phyloP scores from a whole-genome alignment of 2,113 vertebrate genomes.

The Mesocricetus auratus region DNA sequence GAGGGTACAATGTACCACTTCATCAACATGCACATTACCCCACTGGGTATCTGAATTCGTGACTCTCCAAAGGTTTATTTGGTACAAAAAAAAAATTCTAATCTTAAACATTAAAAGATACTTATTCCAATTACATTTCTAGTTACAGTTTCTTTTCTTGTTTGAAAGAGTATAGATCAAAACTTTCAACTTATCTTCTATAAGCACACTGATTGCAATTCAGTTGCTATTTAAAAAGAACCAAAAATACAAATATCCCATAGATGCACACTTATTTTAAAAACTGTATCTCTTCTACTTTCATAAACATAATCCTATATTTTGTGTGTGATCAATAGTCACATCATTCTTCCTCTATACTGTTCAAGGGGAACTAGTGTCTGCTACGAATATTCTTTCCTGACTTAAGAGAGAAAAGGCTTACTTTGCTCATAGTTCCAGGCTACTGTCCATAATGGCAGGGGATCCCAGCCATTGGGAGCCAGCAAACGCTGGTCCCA shows the following conservation, averaged over 20 bases:
- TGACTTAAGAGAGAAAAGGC: too few species aligned
- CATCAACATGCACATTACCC: background rate
- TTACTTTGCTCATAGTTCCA: too few species aligned
- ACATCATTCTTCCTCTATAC: background rate
- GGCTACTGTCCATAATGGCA: too few species aligned
- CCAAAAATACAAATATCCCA: conserved; percentile 2
- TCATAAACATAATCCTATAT: background rate
- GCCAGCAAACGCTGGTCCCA: too few species aligned
- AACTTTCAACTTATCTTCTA: background rate
- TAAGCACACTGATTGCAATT: background rate
- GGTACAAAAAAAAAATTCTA: conserved; percentile 31
- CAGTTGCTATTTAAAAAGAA: conserved; percentile 10
- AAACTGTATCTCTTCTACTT: background rate
- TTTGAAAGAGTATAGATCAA: background rate
- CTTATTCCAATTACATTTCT: background rate
- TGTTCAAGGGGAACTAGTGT: background rate
- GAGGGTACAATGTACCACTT: background rate
- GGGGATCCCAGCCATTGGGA: too few species aligned
- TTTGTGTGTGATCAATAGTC: background rate
- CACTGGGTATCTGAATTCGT: background rate
- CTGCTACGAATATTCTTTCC: background rate
- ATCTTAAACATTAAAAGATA: background rate
- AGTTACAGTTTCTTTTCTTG: conserved; percentile 1
- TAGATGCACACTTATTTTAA: background rate
- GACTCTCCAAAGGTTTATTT: background rate